Base-by-base conservation (phyloP, 2,113 vertebrate species). In the Urocynchramus pylzowi region DNA sequence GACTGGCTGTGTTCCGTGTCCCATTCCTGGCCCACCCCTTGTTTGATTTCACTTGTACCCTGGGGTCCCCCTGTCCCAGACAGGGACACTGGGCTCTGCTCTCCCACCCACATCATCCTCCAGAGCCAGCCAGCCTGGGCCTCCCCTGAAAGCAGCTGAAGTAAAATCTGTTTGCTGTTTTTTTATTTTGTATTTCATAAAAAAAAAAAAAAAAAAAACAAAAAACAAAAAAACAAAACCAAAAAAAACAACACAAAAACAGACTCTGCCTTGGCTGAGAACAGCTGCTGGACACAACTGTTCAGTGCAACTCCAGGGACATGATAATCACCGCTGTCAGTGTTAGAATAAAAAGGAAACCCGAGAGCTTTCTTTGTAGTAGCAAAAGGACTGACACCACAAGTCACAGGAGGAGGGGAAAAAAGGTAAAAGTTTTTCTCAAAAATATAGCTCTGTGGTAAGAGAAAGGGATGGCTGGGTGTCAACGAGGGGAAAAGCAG, bases 361-460 rank as follows among this genome's bases (percentile, higher is more conserved):
- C 26, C 47, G 1, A 74, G 80, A 89, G 73, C 76, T 80, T 44
- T 79, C 84, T 82, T 76, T 31, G 28, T 63, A 68, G 91, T 95
- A 91, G 90, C 64, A 96, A 93, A 95, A 97, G 57, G 88, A 94
- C 89, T 79, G 93, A 97, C 86, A 90, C 60, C 75, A 94, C 86
- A 60, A 74, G 47, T 82, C 93, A 82, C 86, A 92, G 82, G n/a
- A 93, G 16, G 20, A 37, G 9, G 10, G 7, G 3, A 17, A 35
- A 49, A 61, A 31, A 47, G 39, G 56, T 71, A 33, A 31, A 96
- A 82, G 84, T 73, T 93, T 70, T 50, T 95, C 90, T 96, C 90
- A 96, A 97, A 95, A 94, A 92, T 88, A 94, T 68, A 82, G 59
- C 91, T 95, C 86, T 96, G 82, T 74, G 84, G 28, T 50, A 84